Conservation (phyloP, 2,888 invertebrate species). For the Tetragnatha montana region DNA sequence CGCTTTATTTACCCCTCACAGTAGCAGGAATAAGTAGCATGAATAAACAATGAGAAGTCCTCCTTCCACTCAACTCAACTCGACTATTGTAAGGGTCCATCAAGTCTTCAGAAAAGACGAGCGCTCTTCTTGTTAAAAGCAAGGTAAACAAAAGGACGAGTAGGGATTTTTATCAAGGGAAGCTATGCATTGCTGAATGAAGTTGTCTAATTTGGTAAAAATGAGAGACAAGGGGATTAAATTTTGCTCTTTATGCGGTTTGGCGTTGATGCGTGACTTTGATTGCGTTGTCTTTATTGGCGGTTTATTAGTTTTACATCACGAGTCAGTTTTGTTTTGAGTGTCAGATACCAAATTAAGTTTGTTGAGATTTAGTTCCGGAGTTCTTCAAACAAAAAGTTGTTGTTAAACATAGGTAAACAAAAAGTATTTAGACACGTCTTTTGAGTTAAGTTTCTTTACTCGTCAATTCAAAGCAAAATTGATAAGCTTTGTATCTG, state of each 20-base stretch:
- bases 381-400: no score
- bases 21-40: not conserved
- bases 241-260: not conserved
- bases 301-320: no score
- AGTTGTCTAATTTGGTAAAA: not conserved
- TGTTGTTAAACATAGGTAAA: no score
- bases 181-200: not conserved
- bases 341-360: no score
- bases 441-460: no score
- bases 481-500: no score
- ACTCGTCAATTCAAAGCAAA: no score
- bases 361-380: no score
- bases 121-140: not conserved
- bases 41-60: not conserved
- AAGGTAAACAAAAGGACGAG: conserved; percentile 7
- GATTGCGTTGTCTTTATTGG: no score
- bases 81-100: not conserved
- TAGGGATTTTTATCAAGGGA: conserved; percentile 3
- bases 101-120: not conserved
- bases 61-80: conserved; percentile 6
- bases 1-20: not conserved
- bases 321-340: no score
- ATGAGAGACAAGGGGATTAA: not conserved
- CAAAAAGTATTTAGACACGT: no score
- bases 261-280: not conserved